Base-by-base conservation (phyloP, 2,888 invertebrate genomes). In the Hirtodrosophila trivittata region DNA sequence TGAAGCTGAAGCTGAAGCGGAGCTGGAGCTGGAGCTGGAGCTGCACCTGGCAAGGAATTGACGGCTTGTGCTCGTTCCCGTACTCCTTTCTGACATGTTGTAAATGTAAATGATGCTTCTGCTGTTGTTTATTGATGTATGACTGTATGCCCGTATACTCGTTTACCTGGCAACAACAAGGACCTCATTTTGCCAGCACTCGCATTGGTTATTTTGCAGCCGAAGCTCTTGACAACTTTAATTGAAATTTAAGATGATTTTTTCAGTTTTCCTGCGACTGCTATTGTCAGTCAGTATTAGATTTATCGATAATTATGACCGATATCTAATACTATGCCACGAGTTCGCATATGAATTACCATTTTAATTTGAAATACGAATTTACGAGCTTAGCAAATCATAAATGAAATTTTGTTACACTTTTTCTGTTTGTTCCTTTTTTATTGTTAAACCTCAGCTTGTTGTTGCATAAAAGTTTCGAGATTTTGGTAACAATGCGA, bases 81-180 rank as follows among this genome's bases (percentile, higher is more conserved):
- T 58, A 38, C 41, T 42, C 52, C 28, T 18, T 45, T 46, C 67
- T 62, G 74, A 59, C 70, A 55, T 67, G 63, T 28, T 66, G 57
- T 67, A 52, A 64, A 67, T 75, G 60, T 41, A 71, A 75, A 75
- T 73, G 57, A 65, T 75, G 74, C 64, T 57, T 18, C 52, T 57
- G 62, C 41, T 62, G 49, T 60, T 73, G 67, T 56, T 77, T 71
- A 70, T 67, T 75, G 75, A 75, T 66, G 70, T 60, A 46, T 55
- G 28, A 12, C 45, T 39, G 16, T 26, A 38, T 12, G 14, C 28
- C 32, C 10, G 9, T 33, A 39, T 32, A 14, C 30, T 13, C 8
- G 16, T 14, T 12, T n/a, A 46, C 18, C 18, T 5, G 18, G 5
- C 18, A 21, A 21, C 18, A 21, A 21, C 18, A 21, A 21, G 9